Evolutionary conservation across 1,140 invertebrate genomes (phyloP).

Genomic region (Gyrodactylus bullatarudis): DNA sequence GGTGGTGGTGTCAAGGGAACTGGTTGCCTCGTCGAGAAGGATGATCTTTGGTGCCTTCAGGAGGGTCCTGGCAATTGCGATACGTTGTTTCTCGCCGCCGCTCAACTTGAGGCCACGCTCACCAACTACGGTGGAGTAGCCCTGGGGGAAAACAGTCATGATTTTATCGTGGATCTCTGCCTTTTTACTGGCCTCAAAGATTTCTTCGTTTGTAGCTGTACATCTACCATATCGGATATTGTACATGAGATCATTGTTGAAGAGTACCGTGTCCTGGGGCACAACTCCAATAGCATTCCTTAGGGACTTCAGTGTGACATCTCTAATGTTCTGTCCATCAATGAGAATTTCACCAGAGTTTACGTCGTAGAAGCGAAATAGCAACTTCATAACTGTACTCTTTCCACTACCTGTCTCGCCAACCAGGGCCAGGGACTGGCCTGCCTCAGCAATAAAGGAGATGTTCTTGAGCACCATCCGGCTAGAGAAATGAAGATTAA

Average conservation of each 20-base stretch:
- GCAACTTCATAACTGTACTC: neutral
- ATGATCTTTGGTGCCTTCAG: conserved; percentile 17
- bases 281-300: conserved; percentile 51
- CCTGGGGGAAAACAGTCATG: conserved; percentile 43
- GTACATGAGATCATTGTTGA: conserved; percentile 63
- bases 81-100: conserved; percentile 35
- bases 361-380: conserved; percentile 34
- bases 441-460: conserved; percentile 45
- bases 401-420: conserved; percentile 13
- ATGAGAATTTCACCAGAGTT: conserved; percentile 45
- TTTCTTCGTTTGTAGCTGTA: conserved; percentile 37
- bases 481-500: too few species aligned
- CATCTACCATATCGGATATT: conserved; percentile 72
- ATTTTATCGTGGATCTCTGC: conserved; percentile 77
- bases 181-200: conserved; percentile 48
- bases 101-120: conserved; percentile 27
- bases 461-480: conserved; percentile 33
- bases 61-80: conserved; percentile 17
- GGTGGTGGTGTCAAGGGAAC: conserved; percentile 19
- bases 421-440: conserved; percentile 61
- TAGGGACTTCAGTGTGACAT: conserved; percentile 38
- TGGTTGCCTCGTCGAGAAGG: conserved; percentile 19
- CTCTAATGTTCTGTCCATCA: conserved; percentile 43
- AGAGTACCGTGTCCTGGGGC: conserved; percentile 79
- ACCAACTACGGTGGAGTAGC: conserved; percentile 34